These are phyloP conservation scores for Sebastes vulpes DNA, from an alignment of 2,797 vertebrate species.

Conservation along the genomic window DNA sequence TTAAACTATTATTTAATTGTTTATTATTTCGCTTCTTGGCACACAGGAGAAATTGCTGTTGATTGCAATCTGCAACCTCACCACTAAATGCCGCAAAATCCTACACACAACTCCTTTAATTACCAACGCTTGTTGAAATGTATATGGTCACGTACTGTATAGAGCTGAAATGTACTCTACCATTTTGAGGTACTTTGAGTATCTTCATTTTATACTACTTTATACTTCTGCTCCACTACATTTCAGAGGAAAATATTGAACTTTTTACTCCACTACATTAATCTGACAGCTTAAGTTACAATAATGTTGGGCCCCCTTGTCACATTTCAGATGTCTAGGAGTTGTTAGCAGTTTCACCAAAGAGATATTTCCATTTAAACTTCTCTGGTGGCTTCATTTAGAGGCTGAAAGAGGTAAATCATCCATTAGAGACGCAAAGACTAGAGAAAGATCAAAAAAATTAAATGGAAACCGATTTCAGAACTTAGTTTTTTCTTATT, in stretches of 20 bases:
- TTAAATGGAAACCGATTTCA: not conserved
- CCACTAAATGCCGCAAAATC: too few relatives aligned
- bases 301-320: not conserved
- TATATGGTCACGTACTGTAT: not conserved
- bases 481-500: not conserved
- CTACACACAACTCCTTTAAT: too few relatives aligned
- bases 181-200: not conserved
- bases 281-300: not conserved
- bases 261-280: not conserved
- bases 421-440: not conserved
- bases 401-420: not conserved
- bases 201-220: not conserved
- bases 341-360: not conserved
- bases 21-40: too few relatives aligned
- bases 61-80: too few relatives aligned
- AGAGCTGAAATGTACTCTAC: not conserved
- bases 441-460: not conserved
- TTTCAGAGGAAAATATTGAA: not conserved
- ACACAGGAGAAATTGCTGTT: too few relatives aligned
- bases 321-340: not conserved
- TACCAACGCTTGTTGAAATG: not conserved
- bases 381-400: not conserved
- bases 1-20: too few relatives aligned
- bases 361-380: not conserved
- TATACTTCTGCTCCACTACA: not conserved